Evolutionary conservation across 2,113 vertebrate genomes (phyloP).

Genomic region (Danionella cerebrum): DNA sequence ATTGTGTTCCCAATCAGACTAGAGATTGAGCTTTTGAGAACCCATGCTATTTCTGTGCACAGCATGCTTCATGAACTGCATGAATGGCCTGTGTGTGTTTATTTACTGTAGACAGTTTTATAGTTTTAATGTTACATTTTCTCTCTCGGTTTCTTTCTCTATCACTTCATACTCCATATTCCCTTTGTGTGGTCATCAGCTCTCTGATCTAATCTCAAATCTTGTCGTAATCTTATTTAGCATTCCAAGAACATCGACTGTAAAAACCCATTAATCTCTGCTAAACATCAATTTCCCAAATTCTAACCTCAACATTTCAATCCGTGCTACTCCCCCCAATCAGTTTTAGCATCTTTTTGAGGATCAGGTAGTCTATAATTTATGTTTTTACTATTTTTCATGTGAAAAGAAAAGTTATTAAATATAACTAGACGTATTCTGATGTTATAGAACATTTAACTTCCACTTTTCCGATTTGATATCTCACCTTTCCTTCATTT

Average conservation of each 20-base stretch:
- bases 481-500: neutral
- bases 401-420: too few species aligned
- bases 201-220: conserved; percentile 7
- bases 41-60: neutral
- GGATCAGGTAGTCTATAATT: neutral
- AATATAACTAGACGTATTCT: too few species aligned
- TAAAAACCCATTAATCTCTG: conserved; percentile 17
- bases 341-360: neutral
- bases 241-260: conserved; percentile 9
- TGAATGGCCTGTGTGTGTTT: neutral
- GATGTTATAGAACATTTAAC: conserved; percentile 1
- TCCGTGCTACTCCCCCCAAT: neutral
- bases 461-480: neutral
- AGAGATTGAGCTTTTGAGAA: neutral
- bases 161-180: neutral
- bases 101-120: neutral
- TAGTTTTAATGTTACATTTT: neutral
- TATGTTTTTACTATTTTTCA: neutral
- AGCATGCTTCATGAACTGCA: neutral
- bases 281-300: neutral
- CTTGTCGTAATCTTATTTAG: conserved; percentile 15
- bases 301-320: neutral
- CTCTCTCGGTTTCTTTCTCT: neutral
- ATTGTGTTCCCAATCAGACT: neutral
- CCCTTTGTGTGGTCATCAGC: neutral